Base-by-base conservation (phyloP, 2,888 invertebrate species). In the Shargacucullia verbasci region DNA sequence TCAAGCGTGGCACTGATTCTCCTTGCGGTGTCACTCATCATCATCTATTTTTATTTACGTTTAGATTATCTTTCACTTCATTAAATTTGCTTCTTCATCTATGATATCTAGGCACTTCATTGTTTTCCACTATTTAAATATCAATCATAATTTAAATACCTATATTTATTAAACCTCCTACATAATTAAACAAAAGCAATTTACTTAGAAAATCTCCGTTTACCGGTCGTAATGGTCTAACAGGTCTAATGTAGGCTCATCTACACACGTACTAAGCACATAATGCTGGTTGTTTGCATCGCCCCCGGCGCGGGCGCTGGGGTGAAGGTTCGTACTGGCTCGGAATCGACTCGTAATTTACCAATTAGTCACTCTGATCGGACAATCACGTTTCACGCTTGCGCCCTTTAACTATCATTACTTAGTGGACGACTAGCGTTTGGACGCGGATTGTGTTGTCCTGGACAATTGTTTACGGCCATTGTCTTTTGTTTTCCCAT, bases 361-460 rank as follows among this genome's bases (percentile, higher is more conserved):
- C 84, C 83, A 86, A 86, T 88, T 86, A 88, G 81, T 82, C 77
- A 74, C 79, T 79, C 71, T 76, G 79, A 84, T 81, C 78, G 79
- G 74, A 71, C 80, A 75, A 82, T 85, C 83, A 81, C 82, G 83
- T 70, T 81, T 76, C 74, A 73, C 76, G 79, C 73, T 70, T 52
- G 59, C 68, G 77, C 79, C 79, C 77, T 83, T 81, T 81, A 55
- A 60, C 66, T 70, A 59, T 60, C 50, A 61, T 60, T 61, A 56
- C 47, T 50, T 56, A 34, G 38, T 29, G 29, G 14, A 57, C 25
- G 20, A 58, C 58, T 64, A 70, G 65, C 38, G 34, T 34, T 59
- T 48, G 8, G 13, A 50, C 15, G 59, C 57, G 57, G 52, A 10
- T 33, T 2, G 33, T 10, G 15, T 29, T 58, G 56, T 48, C 4